Evolutionary conservation across 2,888 invertebrate species (phyloP).

Genomic region (Papilio protenor): DNA sequence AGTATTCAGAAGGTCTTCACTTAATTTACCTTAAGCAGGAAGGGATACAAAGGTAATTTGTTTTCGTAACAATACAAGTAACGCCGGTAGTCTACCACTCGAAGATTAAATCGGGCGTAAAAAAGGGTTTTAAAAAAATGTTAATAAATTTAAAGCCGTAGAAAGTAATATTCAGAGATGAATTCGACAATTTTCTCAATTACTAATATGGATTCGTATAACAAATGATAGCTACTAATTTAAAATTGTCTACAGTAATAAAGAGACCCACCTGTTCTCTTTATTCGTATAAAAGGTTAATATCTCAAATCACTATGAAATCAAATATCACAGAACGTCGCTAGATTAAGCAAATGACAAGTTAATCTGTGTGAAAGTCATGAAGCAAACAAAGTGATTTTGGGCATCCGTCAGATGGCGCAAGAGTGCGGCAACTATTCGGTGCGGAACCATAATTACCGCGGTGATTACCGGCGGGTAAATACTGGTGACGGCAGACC

Average conservation of each 20-base stretch:
- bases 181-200: background rate
- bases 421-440: constrained; percentile 72
- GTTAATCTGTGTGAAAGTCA: constrained; percentile 36
- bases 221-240: background rate
- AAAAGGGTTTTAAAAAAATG: background rate
- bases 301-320: background rate
- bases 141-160: background rate
- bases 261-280: background rate
- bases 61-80: constrained; percentile 33
- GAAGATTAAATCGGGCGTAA: background rate
- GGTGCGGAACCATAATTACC: constrained; percentile 72
- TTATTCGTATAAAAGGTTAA: background rate
- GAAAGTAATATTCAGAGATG: too few relatives aligned
- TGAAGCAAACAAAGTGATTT: constrained; percentile 41
- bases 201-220: background rate
- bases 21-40: constrained; percentile 36
- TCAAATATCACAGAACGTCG: background rate
- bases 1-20: background rate
- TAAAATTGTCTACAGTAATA: background rate
- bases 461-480: constrained; percentile 62
- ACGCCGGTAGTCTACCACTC: constrained; percentile 27
- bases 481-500: constrained; percentile 62
- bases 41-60: constrained; percentile 38
- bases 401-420: constrained; percentile 68
- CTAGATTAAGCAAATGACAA: constrained; percentile 33